Percentiles rank a stretch among this genome's conserved stretches.
These are phyloP conservation scores for Saccopteryx leptura DNA, from an alignment of 2,113 vertebrate species.

Conservation along the genomic window DNA sequence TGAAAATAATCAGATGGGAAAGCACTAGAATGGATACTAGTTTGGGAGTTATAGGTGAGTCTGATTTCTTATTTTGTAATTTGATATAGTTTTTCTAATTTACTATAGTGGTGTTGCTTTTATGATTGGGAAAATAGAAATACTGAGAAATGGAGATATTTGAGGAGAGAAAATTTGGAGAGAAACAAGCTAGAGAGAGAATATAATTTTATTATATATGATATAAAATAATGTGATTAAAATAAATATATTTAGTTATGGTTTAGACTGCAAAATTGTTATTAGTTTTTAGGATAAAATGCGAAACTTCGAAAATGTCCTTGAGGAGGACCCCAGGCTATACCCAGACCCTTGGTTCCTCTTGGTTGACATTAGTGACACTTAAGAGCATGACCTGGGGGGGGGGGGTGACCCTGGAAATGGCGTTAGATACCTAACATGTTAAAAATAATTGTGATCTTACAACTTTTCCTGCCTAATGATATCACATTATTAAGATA, in stretches of 20 bases:
- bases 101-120: neutral
- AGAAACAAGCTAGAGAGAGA: neutral
- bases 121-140: neutral
- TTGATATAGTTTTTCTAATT: slow-evolving; percentile 8
- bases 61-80: slow-evolving; percentile 6
- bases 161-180: neutral
- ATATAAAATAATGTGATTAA: neutral
- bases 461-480: neutral
- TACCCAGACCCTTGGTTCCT: neutral
- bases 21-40: neutral
- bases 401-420: neutral
- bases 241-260: neutral
- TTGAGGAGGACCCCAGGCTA: neutral
- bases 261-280: neutral
- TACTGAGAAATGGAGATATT: slow-evolving; percentile 26
- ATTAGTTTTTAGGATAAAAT: slow-evolving; percentile 27
- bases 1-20: neutral
- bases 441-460: neutral
- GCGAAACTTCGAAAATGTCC: neutral
- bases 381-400: neutral
- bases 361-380: fast-evolving
- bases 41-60: neutral
- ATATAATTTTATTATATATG: neutral
- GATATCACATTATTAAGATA: neutral
- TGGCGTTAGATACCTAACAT: neutral